Evolutionary conservation across 2,113 vertebrate genomes (phyloP), one percentile per base, ranked within the genome.

Genomic region (Ictidomys tridecemlineatus): DNA sequence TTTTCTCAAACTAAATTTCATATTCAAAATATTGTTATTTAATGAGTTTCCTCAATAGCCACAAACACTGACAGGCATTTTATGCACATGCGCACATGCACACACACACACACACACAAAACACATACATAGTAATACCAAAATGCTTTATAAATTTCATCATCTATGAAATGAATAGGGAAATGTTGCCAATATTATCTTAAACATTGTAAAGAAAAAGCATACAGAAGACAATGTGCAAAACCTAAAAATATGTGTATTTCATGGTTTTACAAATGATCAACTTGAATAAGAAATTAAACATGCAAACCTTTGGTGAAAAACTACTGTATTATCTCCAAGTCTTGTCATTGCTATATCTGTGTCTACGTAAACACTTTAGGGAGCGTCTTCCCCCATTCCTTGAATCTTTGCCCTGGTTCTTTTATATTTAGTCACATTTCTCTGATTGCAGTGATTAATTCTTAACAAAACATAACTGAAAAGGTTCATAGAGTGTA

Each of bases 381-480:
- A 94, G 18, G 24, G 42, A 58, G 85, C 0, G 37, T 91, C 88
- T 92, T 93, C 63, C 61, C 89, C 74, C 10, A 5, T n/a, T 67
- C 84, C 72, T 84, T 53, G 48, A 83, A 85, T 78, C 76, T 92
- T 69, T 93, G 69, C 51, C 85, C 79, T 89, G 32, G 85, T 93
- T 89, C 65, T 91, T 97, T 93, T 87, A 83, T 78, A 87, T 70
- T 96, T 82, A 91, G 93, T 87, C 65, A n/a, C 48, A 86, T 74
- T 89, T 96, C 85, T 95, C 86, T 95, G 67, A 61, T 8, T 74
- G 61, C 0, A 16, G 92, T n/a, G 65, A 95, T 80, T 85, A 95
- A 95, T 89, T 98, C 94, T 88, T 94, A 95, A 93, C 26, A 92
- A 94, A 98, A 96, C 83, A 96, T 77, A 80, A 91, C 87, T 93